Percentiles rank a stretch among this genome's conserved stretches.
phyloP scores from a whole-genome alignment of 2,797 vertebrate species.

The Danionella dracula region DNA sequence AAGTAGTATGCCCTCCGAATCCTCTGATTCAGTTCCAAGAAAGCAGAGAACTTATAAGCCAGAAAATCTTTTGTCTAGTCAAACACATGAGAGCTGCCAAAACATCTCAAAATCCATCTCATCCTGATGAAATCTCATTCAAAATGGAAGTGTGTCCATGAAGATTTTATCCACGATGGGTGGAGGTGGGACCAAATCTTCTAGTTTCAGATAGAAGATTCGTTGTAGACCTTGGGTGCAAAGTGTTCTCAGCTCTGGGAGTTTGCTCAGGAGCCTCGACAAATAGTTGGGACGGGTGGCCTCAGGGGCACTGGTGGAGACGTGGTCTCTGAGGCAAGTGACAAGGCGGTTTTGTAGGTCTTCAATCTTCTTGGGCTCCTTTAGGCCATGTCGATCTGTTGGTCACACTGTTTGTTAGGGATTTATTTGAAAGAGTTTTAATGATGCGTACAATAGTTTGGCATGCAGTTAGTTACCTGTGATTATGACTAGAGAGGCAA shows the following conservation, averaged over 20 bases:
- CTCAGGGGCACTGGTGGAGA: slow-evolving; percentile 78
- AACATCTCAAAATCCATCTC: slow-evolving; percentile 13
- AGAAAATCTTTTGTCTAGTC: neutral
- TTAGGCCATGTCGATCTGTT: slow-evolving; percentile 90
- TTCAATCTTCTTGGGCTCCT: slow-evolving; percentile 88
- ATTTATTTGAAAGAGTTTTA: too few relatives aligned
- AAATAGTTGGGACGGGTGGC: too few relatives aligned
- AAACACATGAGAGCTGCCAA: slow-evolving; percentile 3
- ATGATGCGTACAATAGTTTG: too few relatives aligned
- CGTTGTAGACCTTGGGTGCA: slow-evolving; percentile 96
- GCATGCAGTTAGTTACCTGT: slow-evolving; percentile 79
- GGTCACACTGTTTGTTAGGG: too few relatives aligned
- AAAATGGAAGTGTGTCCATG: slow-evolving; percentile 95
- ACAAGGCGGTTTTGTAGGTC: slow-evolving; percentile 91
- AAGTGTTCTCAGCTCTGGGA: slow-evolving; percentile 91
- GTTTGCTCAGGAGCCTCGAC: slow-evolving; percentile 90
- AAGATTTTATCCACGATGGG: slow-evolving; percentile 97
- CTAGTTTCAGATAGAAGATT: slow-evolving; percentile 98
- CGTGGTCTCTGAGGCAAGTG: slow-evolving; percentile 85
- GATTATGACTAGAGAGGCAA: slow-evolving; percentile 88
- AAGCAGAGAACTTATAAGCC: slow-evolving; percentile 7
- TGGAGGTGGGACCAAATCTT: slow-evolving; percentile 94
- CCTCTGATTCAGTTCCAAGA: slow-evolving; percentile 8
- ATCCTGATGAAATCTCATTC: too few relatives aligned
- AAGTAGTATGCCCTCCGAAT: neutral